Evolutionary conservation across 2,888 invertebrate genomes (phyloP), one percentile per base, ranked within the genome.

Genomic region (Adela reaumurella): DNA sequence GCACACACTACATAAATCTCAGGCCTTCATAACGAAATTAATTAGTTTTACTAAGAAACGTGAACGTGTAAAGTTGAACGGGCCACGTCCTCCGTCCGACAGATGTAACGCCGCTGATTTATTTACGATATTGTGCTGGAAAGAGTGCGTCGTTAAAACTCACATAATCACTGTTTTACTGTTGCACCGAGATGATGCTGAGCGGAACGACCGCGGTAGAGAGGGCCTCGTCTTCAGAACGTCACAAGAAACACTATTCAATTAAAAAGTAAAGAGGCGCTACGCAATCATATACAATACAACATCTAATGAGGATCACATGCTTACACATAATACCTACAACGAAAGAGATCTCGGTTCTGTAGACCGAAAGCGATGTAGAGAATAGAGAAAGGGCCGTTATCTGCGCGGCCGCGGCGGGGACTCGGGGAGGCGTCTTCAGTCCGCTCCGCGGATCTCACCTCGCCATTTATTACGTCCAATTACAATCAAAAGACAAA

Each of bases 401-500:
- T n/a, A n/a, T n/a, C n/a, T n/a, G n/a, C n/a, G n/a, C n/a, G n/a
- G n/a, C n/a, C n/a, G n/a, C n/a, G n/a, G n/a, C n/a, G n/a, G n/a
- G n/a, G n/a, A n/a, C n/a, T n/a, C n/a, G n/a, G n/a, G n/a, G n/a
- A n/a, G n/a, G n/a, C n/a, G n/a, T n/a, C 8, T 24, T 8, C 8
- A 8, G 24, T 6, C 24, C 24, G 24, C 5, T 24, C 24, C 24
- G 8, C 24, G 24, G 24, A 35, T 35, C 3, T 8, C 35, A 35
- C 35, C 35, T 35, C 68, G 70, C 65, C 68, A 77, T 72, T 72
- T 74, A 77, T 71, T 65, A 64, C 67, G 69, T 66, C 64, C 74
- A 74, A 74, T 74, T 74, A 76, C 70, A 69, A 70, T 69, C 65
- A 70, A 67, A 63, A 69, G 67, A 66, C 71, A 76, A 71, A 74